Conservation (phyloP, 2,113 vertebrate genomes). For the Chaenocephalus aceratus region DNA sequence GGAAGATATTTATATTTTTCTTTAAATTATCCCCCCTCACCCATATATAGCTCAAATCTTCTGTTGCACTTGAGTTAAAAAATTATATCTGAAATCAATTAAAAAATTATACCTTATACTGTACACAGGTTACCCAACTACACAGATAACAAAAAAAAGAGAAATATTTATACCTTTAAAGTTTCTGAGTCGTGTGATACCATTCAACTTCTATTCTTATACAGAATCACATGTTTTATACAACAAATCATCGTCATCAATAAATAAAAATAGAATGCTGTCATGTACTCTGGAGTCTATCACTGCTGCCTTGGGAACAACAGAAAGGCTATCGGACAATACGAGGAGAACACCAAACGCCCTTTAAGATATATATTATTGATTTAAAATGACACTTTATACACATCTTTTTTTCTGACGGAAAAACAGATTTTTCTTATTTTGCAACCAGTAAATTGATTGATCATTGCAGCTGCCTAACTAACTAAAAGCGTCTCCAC, state of each 20-base stretch:
- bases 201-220: conserved; percentile 85
- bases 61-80: conserved; percentile 86
- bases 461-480: conserved; percentile 83
- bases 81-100: conserved; percentile 88
- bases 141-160: conserved; percentile 85
- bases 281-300: conserved; percentile 84
- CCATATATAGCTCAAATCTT: conserved; percentile 83
- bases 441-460: conserved; percentile 74
- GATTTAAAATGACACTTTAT: conserved; percentile 85
- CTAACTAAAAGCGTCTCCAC: conserved; percentile 49
- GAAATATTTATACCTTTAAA: conserved; percentile 84
- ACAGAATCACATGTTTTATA: conserved; percentile 86
- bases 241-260: conserved; percentile 84
- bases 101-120: conserved; percentile 86
- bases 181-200: conserved; percentile 80
- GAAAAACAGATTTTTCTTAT: conserved; percentile 65
- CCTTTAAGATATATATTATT: conserved; percentile 83
- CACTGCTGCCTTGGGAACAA: conserved; percentile 81
- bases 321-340: conserved; percentile 84
- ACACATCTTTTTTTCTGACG: conserved; percentile 80
- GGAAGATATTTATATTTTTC: conserved; percentile 77
- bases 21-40: conserved; percentile 68
- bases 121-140: conserved; percentile 87
- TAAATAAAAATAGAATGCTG: conserved; percentile 89
- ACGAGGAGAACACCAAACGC: conserved; percentile 85